Evolutionary conservation across 2,797 vertebrate genomes (phyloP).

Genomic region (Harpagifer antarcticus): DNA sequence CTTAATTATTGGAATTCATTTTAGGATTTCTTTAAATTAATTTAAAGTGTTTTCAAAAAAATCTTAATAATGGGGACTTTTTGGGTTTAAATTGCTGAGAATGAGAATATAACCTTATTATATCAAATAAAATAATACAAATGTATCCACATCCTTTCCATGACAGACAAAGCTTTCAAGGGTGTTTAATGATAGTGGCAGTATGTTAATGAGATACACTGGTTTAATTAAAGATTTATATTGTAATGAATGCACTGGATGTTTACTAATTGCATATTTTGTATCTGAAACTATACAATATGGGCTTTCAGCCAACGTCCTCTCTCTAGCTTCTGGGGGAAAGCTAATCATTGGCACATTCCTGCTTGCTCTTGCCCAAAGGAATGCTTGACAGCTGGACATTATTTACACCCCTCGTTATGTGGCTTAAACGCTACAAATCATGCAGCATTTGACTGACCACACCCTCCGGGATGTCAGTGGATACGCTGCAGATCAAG

Average conservation of each 20-base stretch:
- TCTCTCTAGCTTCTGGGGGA: not conserved
- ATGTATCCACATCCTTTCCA: too few species aligned
- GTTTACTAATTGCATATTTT: not conserved
- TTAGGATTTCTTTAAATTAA: too few species aligned
- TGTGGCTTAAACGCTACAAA: slow-evolving; percentile 25
- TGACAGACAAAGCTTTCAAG: too few species aligned
- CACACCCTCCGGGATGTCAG: slow-evolving; percentile 55
- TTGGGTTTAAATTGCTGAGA: too few species aligned
- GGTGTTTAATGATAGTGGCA: too few species aligned
- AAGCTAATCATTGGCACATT: not conserved
- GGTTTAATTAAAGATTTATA: too few species aligned
- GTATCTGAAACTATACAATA: not conserved
- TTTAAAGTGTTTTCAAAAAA: too few species aligned
- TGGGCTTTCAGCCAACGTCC: not conserved
- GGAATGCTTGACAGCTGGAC: not conserved
- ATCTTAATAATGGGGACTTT: too few species aligned
- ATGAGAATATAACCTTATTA: too few species aligned
- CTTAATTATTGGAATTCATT: too few species aligned
- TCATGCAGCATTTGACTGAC: slow-evolving; percentile 50
- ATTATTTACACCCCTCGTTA: not conserved
- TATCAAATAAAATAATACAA: too few species aligned
- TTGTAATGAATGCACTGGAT: not conserved
- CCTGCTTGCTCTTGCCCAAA: not conserved
- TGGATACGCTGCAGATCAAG: not conserved
- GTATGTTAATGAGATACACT: too few species aligned